phyloP scores from a whole-genome alignment of 2,888 invertebrate genomes.

The Dioctria rufipes region DNA sequence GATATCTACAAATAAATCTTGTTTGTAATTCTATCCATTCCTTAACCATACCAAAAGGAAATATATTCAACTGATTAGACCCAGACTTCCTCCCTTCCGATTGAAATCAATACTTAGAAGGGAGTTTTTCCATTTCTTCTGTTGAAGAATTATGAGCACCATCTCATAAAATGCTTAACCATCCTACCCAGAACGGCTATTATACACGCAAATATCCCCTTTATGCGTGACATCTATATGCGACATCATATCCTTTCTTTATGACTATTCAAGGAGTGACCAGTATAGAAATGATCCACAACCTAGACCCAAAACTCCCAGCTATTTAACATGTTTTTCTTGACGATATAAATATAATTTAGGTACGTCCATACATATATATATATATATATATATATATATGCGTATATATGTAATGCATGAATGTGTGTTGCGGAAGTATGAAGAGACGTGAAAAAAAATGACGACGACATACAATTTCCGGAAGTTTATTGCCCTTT shows the following conservation, averaged over 20 bases:
- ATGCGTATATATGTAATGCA: too few relatives aligned
- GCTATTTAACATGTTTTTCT: conserved; percentile 19
- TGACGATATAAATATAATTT: neutral
- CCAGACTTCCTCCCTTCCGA: conserved; percentile 40
- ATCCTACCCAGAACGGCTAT: neutral
- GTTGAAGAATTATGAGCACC: conserved; percentile 26
- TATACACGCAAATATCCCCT: conserved; percentile 39
- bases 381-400: neutral
- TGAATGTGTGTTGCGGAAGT: neutral
- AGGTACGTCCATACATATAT: neutral
- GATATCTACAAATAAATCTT: too few relatives aligned
- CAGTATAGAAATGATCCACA: neutral
- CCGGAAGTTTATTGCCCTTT: neutral
- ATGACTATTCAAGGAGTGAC: conserved; percentile 4
- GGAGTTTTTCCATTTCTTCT: neutral
- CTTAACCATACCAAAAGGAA: neutral
- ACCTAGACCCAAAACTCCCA: conserved; percentile 2
- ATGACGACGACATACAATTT: neutral
- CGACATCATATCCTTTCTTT: conserved; percentile 38
- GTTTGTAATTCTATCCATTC: too few relatives aligned
- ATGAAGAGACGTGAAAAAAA: neutral
- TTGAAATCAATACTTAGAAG: conserved; percentile 5
- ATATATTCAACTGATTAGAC: conserved; percentile 50
- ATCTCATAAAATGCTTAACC: conserved; percentile 45
- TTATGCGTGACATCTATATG: conserved; percentile 38